These are phyloP conservation scores for Carassius carassius DNA, from an alignment of 2,113 vertebrate species.

Conservation along the genomic window DNA sequence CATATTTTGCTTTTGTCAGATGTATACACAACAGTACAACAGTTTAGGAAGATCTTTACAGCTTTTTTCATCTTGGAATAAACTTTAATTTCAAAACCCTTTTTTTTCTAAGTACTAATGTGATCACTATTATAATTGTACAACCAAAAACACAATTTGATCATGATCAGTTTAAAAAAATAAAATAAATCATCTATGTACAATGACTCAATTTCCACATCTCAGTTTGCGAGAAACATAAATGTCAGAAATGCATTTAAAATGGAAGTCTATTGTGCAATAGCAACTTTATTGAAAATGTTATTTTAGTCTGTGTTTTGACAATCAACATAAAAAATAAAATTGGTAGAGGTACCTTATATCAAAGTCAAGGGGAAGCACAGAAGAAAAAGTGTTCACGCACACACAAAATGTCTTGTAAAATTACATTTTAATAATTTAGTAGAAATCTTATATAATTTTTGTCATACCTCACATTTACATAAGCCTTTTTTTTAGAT, in stretches of 20 bases:
- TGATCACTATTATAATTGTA: background rate
- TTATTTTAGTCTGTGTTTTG: no score
- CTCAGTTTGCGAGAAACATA: background rate
- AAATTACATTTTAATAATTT: background rate
- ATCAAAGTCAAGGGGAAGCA: no score
- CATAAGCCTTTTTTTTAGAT: constrained; percentile 7
- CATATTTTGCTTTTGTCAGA: background rate
- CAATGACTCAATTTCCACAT: background rate
- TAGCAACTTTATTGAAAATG: no score
- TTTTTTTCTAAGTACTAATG: background rate
- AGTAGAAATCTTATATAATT: no score
- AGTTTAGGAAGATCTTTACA: background rate
- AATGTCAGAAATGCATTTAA: no score
- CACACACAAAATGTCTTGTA: no score
- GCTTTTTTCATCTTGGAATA: background rate
- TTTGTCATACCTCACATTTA: background rate
- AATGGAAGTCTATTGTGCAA: no score
- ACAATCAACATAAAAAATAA: no score
- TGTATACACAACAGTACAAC: background rate
- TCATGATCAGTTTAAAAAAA: background rate
- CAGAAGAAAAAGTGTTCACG: background rate
- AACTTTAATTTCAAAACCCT: background rate
- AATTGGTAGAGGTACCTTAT: no score
- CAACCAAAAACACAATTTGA: background rate
- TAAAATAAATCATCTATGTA: background rate